Evolutionary conservation across 2,888 invertebrate genomes (phyloP).

Genomic region (Tetragonula carbonaria): DNA sequence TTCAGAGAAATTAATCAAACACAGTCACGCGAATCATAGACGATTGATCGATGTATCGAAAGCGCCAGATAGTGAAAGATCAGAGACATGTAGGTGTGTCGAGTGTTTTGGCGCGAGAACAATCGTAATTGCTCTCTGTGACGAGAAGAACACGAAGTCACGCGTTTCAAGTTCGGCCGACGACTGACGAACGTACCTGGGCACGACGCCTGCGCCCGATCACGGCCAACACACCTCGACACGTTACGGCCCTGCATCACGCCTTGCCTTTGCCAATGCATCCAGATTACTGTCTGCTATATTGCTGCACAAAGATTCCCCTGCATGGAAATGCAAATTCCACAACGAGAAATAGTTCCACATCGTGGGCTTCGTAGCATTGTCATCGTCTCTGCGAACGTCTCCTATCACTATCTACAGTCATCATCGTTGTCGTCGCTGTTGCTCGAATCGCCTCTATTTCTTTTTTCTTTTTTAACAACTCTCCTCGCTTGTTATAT

Average conservation of each 20-base stretch:
- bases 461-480: background rate
- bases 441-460: background rate
- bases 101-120: slow-evolving; percentile 53
- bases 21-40: background rate
- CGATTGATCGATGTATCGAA: background rate
- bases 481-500: no score
- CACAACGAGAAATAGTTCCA: slow-evolving; percentile 16
- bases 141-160: slow-evolving; percentile 63
- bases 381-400: background rate
- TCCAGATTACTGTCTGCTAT: slow-evolving; percentile 31
- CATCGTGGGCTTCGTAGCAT: background rate
- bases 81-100: slow-evolving; percentile 9
- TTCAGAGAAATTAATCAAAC: background rate
- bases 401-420: no score
- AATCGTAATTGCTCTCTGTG: slow-evolving; percentile 36
- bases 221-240: slow-evolving; percentile 24
- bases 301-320: slow-evolving; percentile 29
- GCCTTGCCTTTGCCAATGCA: slow-evolving; percentile 39
- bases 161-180: slow-evolving; percentile 72
- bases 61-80: background rate
- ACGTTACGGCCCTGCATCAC: slow-evolving; percentile 53
- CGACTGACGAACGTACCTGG: slow-evolving; percentile 73
- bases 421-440: no score
- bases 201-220: slow-evolving; percentile 73
- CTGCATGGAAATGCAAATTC: slow-evolving; percentile 24